Evolutionary conservation across 2,797 vertebrate genomes (phyloP), one percentile per base, ranked within the genome.

Genomic region (Phrynocephalus forsythii): DNA sequence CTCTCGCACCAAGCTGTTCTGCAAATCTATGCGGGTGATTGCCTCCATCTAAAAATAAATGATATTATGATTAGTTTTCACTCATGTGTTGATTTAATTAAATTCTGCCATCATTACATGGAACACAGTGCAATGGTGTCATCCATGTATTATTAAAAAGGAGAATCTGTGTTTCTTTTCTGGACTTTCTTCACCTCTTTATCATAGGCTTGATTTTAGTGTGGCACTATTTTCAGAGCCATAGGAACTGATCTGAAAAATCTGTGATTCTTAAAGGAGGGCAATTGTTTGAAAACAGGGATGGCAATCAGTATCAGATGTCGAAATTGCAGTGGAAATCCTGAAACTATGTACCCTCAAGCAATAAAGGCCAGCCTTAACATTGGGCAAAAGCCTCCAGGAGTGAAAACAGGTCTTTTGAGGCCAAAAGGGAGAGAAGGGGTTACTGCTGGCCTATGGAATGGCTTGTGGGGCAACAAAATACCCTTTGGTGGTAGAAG

Each of bases 41-140:
- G 88, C 60, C 48, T 82, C 73, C 79, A 86, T 90, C 92, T 88
- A 91, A 95, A 95, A 94, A 94, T 90, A 94, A 93, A 89, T 85
- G 76, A n/a, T 84, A 90, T 77, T 0, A 82, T 82, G 83, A 86
- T 93, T 92, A 88, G 89, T 89, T 94, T 94, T 90, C 88, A 91
- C 78, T 91, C 89, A 90, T 76, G 72, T 48, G 80, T 92, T 80
- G 73, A 90, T 85, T 82, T 94, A 94, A 95, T 92, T 94, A 91
- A 92, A 85, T 88, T 77, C 87, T 89, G 56, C 88, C 79, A 87
- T 87, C 85, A 18, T 87, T 93, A 82, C 86, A 90, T 52, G 85
- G 86, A 91, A 72, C 26, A 77, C 77, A 87, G 66, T 87, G 83
- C 92, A 91, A 82, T 76, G 33, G 38, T 88, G 73, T 69, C 30